Conservation (phyloP, 2,888 invertebrate species). For the Sphinx pinastri region DNA sequence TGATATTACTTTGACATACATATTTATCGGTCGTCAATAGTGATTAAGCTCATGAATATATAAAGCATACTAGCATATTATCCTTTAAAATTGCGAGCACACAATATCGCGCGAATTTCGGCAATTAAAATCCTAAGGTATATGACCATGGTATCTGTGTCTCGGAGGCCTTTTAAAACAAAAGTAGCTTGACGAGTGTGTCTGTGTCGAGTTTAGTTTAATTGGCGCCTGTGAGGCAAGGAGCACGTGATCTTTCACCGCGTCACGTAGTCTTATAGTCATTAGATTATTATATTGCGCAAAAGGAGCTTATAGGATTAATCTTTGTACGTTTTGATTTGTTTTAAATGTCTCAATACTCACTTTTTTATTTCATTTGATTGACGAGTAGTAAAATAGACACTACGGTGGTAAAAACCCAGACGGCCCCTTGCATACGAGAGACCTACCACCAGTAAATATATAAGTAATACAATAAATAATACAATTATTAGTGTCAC, state of each 20-base stretch:
- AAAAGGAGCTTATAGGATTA: not conserved
- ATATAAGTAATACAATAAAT: too few relatives aligned
- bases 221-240: conserved; percentile 19
- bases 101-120: not conserved
- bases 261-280: not conserved
- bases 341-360: too few relatives aligned
- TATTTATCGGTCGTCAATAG: not conserved
- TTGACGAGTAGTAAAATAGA: too few relatives aligned
- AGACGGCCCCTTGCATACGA: too few relatives aligned
- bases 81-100: not conserved
- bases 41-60: not conserved
- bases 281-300: not conserved
- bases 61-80: not conserved
- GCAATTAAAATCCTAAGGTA: not conserved
- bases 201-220: conserved; percentile 12
- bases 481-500: too few relatives aligned
- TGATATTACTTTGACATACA: not conserved
- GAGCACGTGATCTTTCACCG: conserved; percentile 18
- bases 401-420: too few relatives aligned
- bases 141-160: not conserved
- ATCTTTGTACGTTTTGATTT: not conserved
- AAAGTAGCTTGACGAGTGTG: conserved; percentile 36
- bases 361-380: too few relatives aligned
- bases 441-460: too few relatives aligned
- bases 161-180: conserved; percentile 34